phyloP scores from a whole-genome alignment of 2,113 vertebrate species.

The Tragulus kanchil region DNA sequence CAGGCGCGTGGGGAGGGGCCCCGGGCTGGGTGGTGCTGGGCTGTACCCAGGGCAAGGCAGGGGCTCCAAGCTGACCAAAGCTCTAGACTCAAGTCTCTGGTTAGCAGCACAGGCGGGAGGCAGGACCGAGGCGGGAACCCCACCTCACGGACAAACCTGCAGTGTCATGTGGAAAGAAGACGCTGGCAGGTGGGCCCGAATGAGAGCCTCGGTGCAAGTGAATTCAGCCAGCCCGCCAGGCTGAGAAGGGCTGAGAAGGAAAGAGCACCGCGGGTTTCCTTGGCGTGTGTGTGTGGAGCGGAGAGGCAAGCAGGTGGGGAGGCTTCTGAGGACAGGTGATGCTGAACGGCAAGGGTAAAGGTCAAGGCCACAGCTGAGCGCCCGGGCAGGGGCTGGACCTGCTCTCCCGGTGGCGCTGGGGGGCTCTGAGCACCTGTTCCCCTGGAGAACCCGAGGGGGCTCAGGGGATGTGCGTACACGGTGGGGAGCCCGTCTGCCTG shows the following conservation, averaged over 20 bases:
- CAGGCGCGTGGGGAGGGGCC: rapidly evolving
- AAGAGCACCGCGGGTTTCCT: not conserved
- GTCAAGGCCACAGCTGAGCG: not conserved
- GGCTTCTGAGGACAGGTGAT: not conserved
- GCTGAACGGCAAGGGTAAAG: rapidly evolving
- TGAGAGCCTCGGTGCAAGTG: not conserved
- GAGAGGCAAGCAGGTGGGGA: too few relatives aligned
- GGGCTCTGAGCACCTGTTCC: not conserved
- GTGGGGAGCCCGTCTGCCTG: rapidly evolving
- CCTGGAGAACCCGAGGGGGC: not conserved
- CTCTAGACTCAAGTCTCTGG: not conserved
- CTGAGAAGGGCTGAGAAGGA: not conserved
- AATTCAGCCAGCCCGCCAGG: rapidly evolving
- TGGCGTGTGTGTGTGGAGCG: too few relatives aligned
- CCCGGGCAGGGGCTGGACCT: not conserved
- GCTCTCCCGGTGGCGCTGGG: not conserved
- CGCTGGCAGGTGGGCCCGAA: not conserved
- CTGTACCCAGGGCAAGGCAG: too few relatives aligned
- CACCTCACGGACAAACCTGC: not conserved
- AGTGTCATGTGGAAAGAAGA: not conserved
- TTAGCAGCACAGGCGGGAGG: not conserved
- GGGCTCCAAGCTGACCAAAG: not conserved
- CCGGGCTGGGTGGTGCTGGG: not conserved
- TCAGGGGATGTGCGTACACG: not conserved
- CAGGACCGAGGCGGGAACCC: not conserved